A percentile compares a stretch with the other conserved stretches of the same genome.
phyloP scores from a whole-genome alignment of 2,113 vertebrate species.

The Spheniscus mendiculus region DNA sequence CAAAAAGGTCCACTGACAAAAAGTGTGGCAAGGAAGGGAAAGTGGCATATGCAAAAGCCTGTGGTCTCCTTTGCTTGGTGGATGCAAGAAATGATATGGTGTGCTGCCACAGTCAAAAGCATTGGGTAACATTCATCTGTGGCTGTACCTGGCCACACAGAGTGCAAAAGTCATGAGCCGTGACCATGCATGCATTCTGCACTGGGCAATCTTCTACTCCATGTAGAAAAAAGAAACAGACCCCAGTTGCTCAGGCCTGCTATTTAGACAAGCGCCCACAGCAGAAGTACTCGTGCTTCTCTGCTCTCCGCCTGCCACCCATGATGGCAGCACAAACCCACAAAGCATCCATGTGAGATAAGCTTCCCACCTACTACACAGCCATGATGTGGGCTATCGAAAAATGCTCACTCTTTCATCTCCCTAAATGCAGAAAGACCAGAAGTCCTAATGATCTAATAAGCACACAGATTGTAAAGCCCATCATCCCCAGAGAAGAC shows the following conservation, averaged over 20 bases:
- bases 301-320: neutral
- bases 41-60: neutral
- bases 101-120: neutral
- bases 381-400: neutral
- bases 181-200: neutral
- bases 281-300: neutral
- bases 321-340: neutral
- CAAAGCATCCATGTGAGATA: neutral
- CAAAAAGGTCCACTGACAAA: neutral
- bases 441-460: neutral
- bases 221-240: neutral
- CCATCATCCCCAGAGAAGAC: neutral
- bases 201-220: neutral
- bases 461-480: neutral
- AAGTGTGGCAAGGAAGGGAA: neutral
- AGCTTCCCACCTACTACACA: neutral
- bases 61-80: neutral
- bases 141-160: neutral
- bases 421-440: neutral
- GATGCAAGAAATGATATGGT: neutral
- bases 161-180: neutral
- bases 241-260: neutral
- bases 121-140: neutral
- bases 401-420: neutral
- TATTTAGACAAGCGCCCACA: neutral